Evolutionary conservation across 2,797 vertebrate genomes (phyloP).

Genomic region (Acropternis orthonyx): DNA sequence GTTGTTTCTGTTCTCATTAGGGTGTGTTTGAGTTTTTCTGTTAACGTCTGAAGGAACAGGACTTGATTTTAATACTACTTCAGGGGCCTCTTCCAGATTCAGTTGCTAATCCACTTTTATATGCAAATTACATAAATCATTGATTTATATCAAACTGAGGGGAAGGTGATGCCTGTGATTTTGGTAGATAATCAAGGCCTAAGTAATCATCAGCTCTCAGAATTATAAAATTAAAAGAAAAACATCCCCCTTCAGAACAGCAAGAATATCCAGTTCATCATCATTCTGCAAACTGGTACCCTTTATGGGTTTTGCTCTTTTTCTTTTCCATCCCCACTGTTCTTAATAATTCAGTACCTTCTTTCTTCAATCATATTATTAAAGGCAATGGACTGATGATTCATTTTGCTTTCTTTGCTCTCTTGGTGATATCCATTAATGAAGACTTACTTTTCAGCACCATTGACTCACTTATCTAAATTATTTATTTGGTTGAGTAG

Average conservation of each 20-base stretch:
- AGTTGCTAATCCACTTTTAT: constrained; percentile 16
- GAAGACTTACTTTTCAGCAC: constrained; percentile 48
- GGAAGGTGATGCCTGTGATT: not conserved
- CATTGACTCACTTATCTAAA: constrained; percentile 58
- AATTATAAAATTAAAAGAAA: not conserved
- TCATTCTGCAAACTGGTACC: not conserved
- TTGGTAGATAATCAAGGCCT: not conserved
- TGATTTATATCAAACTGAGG: not conserved
- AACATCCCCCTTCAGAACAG: not conserved
- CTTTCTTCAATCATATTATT: constrained; percentile 67
- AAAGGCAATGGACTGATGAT: constrained; percentile 52
- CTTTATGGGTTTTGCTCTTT: constrained; percentile 15
- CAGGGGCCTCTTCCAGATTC: not conserved
- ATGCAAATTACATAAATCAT: constrained; percentile 18
- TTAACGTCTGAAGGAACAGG: not conserved
- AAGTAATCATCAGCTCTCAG: not conserved
- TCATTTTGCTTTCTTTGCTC: constrained; percentile 62
- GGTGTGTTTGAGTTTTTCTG: not conserved
- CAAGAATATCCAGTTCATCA: not conserved
- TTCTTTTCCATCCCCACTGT: not conserved
- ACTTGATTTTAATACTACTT: constrained; percentile 31
- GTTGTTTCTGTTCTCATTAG: not conserved
- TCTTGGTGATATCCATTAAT: constrained; percentile 58
- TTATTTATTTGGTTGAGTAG: constrained; percentile 62
- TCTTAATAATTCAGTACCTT: constrained; percentile 61